Base-by-base conservation (phyloP, 2,113 vertebrate species). In the Pelmatolapia mariae region DNA sequence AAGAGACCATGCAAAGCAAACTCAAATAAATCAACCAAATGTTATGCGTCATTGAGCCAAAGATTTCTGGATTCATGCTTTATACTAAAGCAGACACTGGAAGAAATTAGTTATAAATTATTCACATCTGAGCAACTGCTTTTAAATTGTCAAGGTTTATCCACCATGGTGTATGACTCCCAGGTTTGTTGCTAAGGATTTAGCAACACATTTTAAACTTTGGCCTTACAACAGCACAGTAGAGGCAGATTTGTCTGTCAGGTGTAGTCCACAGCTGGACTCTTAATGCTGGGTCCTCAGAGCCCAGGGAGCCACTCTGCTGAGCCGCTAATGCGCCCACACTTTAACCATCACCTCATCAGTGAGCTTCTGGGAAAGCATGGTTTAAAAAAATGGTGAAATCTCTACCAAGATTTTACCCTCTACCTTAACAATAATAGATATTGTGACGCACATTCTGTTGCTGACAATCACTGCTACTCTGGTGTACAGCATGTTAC, bases 261-360 rank as follows among this genome's bases (percentile, higher is more conserved):
- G 36, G 84, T 16, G 18, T 36, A 43, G 83, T 81, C 86, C 80
- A 91, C 86, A 81, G 80, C 81, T 89, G 84, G 76, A 84, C 85
- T 63, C 54, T 80, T 78, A 86, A 83, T 26, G 50, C n/a, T 4
- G 6, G 24, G 38, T 88, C 87, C 82, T 86, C 43, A 81, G 90
- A 81, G 88, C 10, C 89, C 81, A 89, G 26, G 57, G 56, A 86
- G 81, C 8, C 29, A 33, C 56, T 84, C 84, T 82, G 76, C 73
- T 73, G 89, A 90, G 87, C 59, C 0, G 33, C 73, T 93, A 91
- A 94, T 92, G 56, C 45, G 26, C 85, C 84, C 36, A 61, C 68
- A 86, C 80, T 86, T 59, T 78, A 22, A 78, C 50, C 56, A 73
- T 87, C 87, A 89, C 82, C 76, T 91, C 84, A 91, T 89, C 56